phyloP scores from a whole-genome alignment of 2,113 vertebrate genomes.

The Macrotus californicus region DNA sequence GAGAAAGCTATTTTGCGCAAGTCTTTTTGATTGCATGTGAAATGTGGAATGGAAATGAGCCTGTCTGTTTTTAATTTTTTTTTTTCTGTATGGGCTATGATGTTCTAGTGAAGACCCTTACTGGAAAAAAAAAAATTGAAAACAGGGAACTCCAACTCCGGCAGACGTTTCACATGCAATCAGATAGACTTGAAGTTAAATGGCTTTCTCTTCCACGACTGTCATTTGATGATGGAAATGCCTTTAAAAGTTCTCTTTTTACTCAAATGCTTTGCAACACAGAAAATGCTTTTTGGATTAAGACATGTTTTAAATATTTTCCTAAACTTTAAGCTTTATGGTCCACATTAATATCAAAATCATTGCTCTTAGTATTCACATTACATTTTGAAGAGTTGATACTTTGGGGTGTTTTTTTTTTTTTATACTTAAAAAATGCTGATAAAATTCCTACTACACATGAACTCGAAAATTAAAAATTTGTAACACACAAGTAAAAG shows the following conservation, averaged over 20 bases:
- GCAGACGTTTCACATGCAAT: slow-evolving; percentile 59
- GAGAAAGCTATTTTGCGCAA: slow-evolving; percentile 36
- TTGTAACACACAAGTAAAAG: background rate
- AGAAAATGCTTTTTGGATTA: slow-evolving; percentile 61
- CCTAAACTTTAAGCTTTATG: slow-evolving; percentile 60
- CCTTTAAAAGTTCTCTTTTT: slow-evolving; percentile 65
- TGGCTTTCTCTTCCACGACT: slow-evolving; percentile 56
- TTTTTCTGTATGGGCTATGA: slow-evolving; percentile 51
- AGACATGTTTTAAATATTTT: slow-evolving; percentile 61
- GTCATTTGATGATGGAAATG: slow-evolving; percentile 49
- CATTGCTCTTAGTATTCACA: slow-evolving; percentile 36
- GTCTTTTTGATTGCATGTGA: slow-evolving; percentile 61
- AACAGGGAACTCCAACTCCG: slow-evolving; percentile 53
- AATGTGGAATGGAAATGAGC: slow-evolving; percentile 62
- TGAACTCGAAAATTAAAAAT: slow-evolving; percentile 8
- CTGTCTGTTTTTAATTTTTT: slow-evolving; percentile 66
- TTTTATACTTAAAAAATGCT: background rate
- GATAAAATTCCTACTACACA: background rate
- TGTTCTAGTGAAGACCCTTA: slow-evolving; percentile 53
- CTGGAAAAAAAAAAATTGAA: slow-evolving; percentile 69
- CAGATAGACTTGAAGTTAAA: slow-evolving; percentile 56
- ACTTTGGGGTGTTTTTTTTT: background rate
- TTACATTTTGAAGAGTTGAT: slow-evolving; percentile 34
- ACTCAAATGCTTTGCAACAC: slow-evolving; percentile 51
- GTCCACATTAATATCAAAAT: slow-evolving; percentile 50